Evolutionary conservation across 2,888 invertebrate species (phyloP), one percentile per base, ranked within the genome.

Genomic region (Schizaphis graminum): DNA sequence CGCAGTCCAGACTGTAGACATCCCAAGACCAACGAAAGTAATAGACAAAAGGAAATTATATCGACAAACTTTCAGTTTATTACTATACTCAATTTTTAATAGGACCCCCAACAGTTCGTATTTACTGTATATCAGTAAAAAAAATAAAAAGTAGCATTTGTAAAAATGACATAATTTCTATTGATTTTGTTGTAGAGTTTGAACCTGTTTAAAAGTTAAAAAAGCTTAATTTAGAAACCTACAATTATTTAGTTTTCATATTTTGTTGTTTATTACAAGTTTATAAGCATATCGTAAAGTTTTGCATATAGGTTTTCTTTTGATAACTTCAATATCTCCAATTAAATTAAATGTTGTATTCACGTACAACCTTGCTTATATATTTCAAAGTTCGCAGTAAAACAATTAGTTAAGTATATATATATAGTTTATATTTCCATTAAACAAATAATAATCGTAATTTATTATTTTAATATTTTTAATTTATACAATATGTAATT

Each of bases 41-140:
- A 88, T 88, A 56, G 67, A 92, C 77, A 92, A 92, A 89, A 88
- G 67, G 44, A 88, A 92, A 92, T 92, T 41, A 67, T 92, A 88
- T 88, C 67, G 92, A 92, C 67, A 88, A 88, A 92, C 88, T 88
- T 92, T 92, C 77, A 24, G 88, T 92, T 92, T 92, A 77, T 88
- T 77, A 88, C 67, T 49, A 35, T 77, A 67, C 61, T 92, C 87
- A 87, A 28, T 92, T 92, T 87, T 88, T 87, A 92, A 91, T 57
- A 57, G 86, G 57, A 91, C 85, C 92, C 49, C 88, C 88, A 67
- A 88, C 67, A 77, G 88, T 92, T 87, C 41, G 41, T 53, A 87
- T 86, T 13, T 49, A 92, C 61, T 61, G 24, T 89, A 28, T 61
- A 87, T 92, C 57, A 41, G 49, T 41, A 88, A 67, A 88, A 88